A percentile compares a stretch with the other conserved stretches of the same genome.
phyloP scores from a whole-genome alignment of 2,797 vertebrate genomes.

The Phrynocephalus guinanensis region DNA sequence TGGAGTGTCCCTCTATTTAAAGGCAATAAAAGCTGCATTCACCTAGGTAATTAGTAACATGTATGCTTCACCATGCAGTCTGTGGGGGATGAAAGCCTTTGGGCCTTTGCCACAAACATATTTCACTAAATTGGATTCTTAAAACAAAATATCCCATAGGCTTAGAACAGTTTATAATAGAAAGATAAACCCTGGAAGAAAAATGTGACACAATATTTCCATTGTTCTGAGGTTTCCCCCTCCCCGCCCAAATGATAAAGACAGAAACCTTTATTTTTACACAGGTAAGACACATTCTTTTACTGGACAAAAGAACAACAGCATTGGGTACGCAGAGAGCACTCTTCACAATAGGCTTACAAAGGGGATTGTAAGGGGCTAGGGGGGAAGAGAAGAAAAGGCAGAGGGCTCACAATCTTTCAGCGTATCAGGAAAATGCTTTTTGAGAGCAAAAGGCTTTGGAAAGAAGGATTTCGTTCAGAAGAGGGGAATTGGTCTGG shows the following conservation, averaged over 20 bases:
- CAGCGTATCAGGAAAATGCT: background rate
- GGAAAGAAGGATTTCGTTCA: background rate
- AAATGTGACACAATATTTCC: background rate
- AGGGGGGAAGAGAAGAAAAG: background rate
- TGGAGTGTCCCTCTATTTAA: background rate
- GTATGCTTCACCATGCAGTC: background rate
- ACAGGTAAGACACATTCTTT: background rate
- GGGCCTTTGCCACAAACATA: background rate
- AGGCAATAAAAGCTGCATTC: background rate
- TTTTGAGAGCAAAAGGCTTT: background rate
- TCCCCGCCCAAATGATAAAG: background rate
- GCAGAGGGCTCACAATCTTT: background rate
- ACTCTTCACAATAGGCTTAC: background rate
- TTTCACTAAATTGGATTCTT: conserved; percentile 4
- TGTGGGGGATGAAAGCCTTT: background rate
- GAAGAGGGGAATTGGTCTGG: background rate
- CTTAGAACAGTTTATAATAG: background rate
- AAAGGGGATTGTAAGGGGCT: background rate
- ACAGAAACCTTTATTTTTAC: background rate
- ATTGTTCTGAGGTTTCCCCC: background rate
- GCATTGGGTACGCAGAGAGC: background rate
- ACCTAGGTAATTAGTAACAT: background rate
- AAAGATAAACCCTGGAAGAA: conserved; percentile 9
- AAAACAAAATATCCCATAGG: background rate
- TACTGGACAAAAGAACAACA: background rate